Conservation (phyloP, 2,113 vertebrate species). For the Brachyhypopomus occidentalis region DNA sequence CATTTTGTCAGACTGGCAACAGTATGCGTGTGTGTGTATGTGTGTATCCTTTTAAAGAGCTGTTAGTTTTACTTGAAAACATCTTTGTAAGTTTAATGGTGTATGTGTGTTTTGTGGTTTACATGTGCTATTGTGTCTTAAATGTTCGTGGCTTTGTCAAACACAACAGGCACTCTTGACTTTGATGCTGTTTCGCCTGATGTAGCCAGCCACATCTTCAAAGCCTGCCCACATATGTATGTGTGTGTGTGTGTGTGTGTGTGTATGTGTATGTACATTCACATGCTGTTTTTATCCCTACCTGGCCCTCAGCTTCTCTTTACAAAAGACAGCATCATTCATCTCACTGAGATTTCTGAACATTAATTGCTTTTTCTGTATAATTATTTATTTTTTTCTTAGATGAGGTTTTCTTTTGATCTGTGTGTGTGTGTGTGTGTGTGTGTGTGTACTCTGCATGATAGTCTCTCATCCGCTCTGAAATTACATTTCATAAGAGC, state of each 20-base stretch:
- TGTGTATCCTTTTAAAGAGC: constrained; percentile 44
- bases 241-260: constrained; percentile 68
- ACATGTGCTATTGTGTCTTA: background rate
- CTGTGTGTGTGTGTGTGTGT: constrained; percentile 30
- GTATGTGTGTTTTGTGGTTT: constrained; percentile 47
- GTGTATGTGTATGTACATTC: background rate
- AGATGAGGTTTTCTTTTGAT: background rate
- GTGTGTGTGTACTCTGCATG: constrained; percentile 19
- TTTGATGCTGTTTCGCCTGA: constrained; percentile 76
- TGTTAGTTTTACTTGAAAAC: background rate
- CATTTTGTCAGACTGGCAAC: background rate
- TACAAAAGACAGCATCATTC: background rate
- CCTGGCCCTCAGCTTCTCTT: background rate
- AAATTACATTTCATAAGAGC: background rate
- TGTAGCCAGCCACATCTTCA: constrained; percentile 69
- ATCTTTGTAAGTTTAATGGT: constrained; percentile 65
- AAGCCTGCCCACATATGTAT: constrained; percentile 69
- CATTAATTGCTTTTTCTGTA: constrained; percentile 7
- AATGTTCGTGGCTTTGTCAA: constrained; percentile 71
- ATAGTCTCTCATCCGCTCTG: background rate
- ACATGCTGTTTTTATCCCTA: background rate
- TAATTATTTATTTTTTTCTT: background rate
- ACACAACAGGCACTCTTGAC: constrained; percentile 68
- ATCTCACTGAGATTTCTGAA: constrained; percentile 13
- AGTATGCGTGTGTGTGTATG: constrained; percentile 24